Evolutionary conservation across 2,113 vertebrate species (phyloP).

Genomic region (Dicaeum eximium): DNA sequence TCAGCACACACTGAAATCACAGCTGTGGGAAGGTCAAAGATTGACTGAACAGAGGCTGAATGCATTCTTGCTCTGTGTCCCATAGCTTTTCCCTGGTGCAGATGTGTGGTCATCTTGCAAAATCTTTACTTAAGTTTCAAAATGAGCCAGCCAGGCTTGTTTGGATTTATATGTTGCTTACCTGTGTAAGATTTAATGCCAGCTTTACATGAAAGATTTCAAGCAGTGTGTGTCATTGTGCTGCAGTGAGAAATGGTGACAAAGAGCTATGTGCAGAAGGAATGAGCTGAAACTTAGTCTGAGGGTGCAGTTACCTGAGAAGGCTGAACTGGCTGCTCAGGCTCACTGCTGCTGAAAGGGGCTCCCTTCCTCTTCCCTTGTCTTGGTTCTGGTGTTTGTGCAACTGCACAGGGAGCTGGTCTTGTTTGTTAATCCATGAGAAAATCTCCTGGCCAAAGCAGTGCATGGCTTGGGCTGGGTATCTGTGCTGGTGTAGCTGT

Average conservation of each 20-base stretch:
- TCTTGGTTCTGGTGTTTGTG: background rate
- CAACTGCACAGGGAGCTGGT: background rate
- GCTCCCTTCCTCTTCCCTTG: background rate
- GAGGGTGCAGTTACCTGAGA: background rate
- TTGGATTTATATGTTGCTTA: background rate
- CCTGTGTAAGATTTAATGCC: background rate
- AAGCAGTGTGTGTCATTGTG: background rate
- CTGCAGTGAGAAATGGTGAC: background rate
- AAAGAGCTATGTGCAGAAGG: background rate
- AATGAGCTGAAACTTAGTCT: background rate
- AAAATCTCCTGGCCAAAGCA: accelerated
- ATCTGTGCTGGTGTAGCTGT: background rate
- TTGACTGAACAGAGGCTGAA: background rate
- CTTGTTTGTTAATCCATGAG: background rate
- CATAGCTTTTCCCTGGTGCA: background rate
- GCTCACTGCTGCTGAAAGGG: background rate
- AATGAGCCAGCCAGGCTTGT: background rate
- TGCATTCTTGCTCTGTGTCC: background rate
- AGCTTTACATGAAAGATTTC: background rate
- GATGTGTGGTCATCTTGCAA: background rate
- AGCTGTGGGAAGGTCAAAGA: background rate
- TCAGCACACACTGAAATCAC: background rate
- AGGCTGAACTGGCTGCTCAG: background rate
- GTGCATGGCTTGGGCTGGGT: background rate
- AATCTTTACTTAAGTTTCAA: background rate